Conservation (phyloP, 1,140 invertebrate genomes). For the Lycorma delicatula region DNA sequence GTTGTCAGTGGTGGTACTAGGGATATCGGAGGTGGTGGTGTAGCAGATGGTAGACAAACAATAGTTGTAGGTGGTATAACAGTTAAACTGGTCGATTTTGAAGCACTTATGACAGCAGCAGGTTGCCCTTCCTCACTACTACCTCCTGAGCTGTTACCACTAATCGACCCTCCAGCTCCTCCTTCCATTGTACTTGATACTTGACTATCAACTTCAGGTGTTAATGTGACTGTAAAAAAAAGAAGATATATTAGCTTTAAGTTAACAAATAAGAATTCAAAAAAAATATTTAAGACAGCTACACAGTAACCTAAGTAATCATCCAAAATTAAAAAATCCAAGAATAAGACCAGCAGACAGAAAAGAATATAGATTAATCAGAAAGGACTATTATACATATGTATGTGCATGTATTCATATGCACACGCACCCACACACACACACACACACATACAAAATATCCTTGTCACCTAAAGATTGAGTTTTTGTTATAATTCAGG, state of each 20-base stretch:
- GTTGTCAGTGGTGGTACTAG: conserved; percentile 25
- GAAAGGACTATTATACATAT: background rate
- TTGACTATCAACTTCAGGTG: conserved; percentile 41
- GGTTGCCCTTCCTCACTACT: background rate
- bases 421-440: background rate
- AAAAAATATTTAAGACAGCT: background rate
- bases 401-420: background rate
- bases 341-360: background rate
- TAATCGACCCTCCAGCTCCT: conserved; percentile 23
- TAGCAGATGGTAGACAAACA: conserved; percentile 41
- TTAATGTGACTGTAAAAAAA: conserved; percentile 38
- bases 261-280: background rate
- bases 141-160: conserved; percentile 27
- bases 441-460: no score
- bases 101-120: conserved; percentile 7
- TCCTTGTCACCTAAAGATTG: no score
- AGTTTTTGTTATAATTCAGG: no score
- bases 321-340: background rate
- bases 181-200: conserved; percentile 37
- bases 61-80: conserved; percentile 45
- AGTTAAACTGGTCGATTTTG: conserved; percentile 21
- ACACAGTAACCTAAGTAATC: background rate
- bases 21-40: conserved; percentile 20
- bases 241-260: background rate
- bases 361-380: background rate